Evolutionary conservation across 1,140 invertebrate species (phyloP), one percentile per base, ranked within the genome.

Genomic region (Drosophila subpulchrella): DNA sequence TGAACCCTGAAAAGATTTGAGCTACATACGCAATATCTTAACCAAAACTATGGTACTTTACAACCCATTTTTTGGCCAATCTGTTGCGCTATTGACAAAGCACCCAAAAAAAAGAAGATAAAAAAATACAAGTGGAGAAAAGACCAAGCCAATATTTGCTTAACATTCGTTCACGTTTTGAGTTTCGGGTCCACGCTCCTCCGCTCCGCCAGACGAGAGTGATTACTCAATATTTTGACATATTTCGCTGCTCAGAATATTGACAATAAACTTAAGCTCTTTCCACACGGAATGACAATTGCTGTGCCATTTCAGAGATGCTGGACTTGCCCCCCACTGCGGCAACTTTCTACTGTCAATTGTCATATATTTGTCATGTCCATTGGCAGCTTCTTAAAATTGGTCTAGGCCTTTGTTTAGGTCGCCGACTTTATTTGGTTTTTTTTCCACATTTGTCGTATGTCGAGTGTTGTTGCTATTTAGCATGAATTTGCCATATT

Each of bases 191-290:
- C 48, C 75, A 86, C 66, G 78, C 81, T 63, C 77, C 68, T 73
- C 50, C 34, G 74, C 68, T 73, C 50, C 34, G 30, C 55, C 36
- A 50, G 54, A 32, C 41, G 57, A 47, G 51, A 55, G 80, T 65
- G 84, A 89, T 89, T 89, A 89, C 84, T 89, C 84, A 89, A 90
- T 89, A 84, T 89, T 89, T 89, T 90, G 85, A 89, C 84, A 89
- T 89, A 78, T 84, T 68, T 59, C 46, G 55, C 42, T 58, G 36
- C 32, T 47, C 67, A 77, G 83, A 77, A 83, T 88, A 89, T 88
- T 89, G 84, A 88, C 84, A 88, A 89, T 88, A 89, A 84, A 88
- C 84, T 88, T 89, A 88, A 88, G 84, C 84, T 71, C 39, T 89
- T 88, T 80, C 76, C 72, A 89, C 63, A 51, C 84, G 80, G 84